A percentile compares a stretch with the other conserved stretches of the same genome.
phyloP scores from a whole-genome alignment of 92 coral and sea anemone genomes.

The Virgularia gustaviana region DNA sequence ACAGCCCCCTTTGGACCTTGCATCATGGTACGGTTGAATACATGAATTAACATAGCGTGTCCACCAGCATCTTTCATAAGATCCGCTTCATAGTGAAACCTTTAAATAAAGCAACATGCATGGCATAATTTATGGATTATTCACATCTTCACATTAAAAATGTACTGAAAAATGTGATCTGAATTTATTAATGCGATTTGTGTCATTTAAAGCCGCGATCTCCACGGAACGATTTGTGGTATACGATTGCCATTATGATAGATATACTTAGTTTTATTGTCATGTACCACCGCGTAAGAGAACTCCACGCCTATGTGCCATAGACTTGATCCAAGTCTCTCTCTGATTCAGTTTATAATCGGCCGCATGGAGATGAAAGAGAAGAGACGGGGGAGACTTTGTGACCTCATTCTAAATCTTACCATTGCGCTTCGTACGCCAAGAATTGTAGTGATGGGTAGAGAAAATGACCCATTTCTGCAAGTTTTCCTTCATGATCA shows the following conservation, averaged over 20 bases:
- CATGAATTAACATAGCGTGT: conserved; percentile 81
- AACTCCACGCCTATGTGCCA: too few relatives aligned
- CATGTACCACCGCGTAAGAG: too few relatives aligned
- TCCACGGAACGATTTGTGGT: too few relatives aligned
- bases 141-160: neutral
- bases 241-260: too few relatives aligned
- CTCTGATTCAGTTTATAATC: too few relatives aligned
- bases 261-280: too few relatives aligned
- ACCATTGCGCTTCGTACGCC: conserved; percentile 98
- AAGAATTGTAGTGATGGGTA: conserved; percentile 86
- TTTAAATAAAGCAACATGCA: conserved; percentile 9
- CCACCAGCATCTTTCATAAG: conserved; percentile 87
- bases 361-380: too few relatives aligned
- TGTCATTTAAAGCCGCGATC: too few relatives aligned
- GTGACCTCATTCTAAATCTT: too few relatives aligned
- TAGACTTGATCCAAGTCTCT: too few relatives aligned
- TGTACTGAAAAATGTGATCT: neutral
- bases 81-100: conserved; percentile 97
- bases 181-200: too few relatives aligned
- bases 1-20: conserved; percentile 79
- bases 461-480: conserved; percentile 88
- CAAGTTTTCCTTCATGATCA: conserved; percentile 85
- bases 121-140: neutral
- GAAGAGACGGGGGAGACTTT: too few relatives aligned
- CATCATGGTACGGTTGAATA: conserved; percentile 83